Conservation (phyloP, 2,888 invertebrate species). For the Seladonia tumulorum region DNA sequence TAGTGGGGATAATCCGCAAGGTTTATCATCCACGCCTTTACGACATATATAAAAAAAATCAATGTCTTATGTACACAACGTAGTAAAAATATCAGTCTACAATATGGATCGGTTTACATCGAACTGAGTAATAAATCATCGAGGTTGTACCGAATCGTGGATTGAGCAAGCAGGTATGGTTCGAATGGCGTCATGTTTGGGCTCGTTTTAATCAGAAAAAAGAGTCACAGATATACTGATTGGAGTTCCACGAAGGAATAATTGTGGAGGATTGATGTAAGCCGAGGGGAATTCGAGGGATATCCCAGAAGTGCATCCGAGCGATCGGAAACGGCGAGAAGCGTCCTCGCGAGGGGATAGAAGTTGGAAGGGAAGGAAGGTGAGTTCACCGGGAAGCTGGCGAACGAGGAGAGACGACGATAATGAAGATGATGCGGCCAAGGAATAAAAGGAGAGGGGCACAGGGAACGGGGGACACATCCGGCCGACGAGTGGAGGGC, state of each 20-base stretch:
- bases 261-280: background rate
- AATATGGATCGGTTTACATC: too few relatives aligned
- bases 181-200: background rate
- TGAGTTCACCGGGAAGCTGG: background rate
- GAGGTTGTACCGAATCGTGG: background rate
- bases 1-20: too few relatives aligned
- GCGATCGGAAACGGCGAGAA: constrained; percentile 47
- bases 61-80: too few relatives aligned
- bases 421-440: constrained; percentile 74
- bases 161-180: too few relatives aligned
- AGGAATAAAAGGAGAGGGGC: constrained; percentile 64
- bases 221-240: background rate
- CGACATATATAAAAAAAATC: too few relatives aligned
- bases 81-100: too few relatives aligned
- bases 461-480: constrained; percentile 59
- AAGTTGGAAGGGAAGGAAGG: background rate
- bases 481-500: constrained; percentile 75
- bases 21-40: too few relatives aligned
- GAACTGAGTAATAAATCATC: background rate
- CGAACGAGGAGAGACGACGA: constrained; percentile 65
- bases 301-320: background rate
- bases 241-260: background rate
- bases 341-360: constrained; percentile 26
- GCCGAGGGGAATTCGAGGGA: background rate
- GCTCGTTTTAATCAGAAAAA: background rate